Conservation (phyloP, 2,888 invertebrate genomes). For the Prosopocoilus inquinatus region DNA sequence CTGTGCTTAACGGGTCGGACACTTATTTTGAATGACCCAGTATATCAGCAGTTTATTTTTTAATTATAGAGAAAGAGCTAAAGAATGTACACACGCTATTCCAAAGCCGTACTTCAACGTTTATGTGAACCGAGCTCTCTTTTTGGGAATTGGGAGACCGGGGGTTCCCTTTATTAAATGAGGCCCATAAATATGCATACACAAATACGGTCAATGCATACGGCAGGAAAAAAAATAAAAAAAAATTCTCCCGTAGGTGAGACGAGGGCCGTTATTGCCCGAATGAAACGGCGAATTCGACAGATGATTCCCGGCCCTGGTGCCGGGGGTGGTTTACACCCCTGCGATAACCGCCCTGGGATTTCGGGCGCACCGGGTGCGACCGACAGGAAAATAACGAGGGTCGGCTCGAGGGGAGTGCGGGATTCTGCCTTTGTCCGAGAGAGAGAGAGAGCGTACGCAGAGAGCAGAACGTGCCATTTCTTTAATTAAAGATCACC, state of each 20-base stretch:
- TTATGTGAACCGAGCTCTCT: no score
- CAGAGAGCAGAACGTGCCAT: conserved; percentile 5
- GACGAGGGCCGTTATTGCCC: conserved; percentile 27
- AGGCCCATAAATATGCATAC: conserved; percentile 19
- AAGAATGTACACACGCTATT: no score
- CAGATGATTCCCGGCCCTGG: conserved; percentile 37
- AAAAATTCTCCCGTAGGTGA: conserved; percentile 18
- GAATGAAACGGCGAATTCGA: conserved; percentile 33
- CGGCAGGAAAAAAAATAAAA: neutral
- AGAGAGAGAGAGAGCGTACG: conserved; percentile 4
- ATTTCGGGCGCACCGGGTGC: conserved; percentile 45
- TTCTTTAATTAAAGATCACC: conserved; percentile 15
- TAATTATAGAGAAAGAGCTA: no score
- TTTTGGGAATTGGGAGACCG: no score
- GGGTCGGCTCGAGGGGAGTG: conserved; percentile 50
- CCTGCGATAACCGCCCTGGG: conserved; percentile 31
- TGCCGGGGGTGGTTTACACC: conserved; percentile 21
- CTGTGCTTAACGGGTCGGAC: no score
- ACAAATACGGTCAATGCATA: conserved; percentile 15
- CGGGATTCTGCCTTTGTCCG: neutral
- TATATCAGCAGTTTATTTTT: no score
- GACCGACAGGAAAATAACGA: conserved; percentile 49
- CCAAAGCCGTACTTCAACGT: no score
- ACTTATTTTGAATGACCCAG: no score
- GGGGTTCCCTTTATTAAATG: conserved; percentile 20